Conservation (phyloP, 2,888 invertebrate genomes). For the Kuschelorhynchus macadamiae region DNA sequence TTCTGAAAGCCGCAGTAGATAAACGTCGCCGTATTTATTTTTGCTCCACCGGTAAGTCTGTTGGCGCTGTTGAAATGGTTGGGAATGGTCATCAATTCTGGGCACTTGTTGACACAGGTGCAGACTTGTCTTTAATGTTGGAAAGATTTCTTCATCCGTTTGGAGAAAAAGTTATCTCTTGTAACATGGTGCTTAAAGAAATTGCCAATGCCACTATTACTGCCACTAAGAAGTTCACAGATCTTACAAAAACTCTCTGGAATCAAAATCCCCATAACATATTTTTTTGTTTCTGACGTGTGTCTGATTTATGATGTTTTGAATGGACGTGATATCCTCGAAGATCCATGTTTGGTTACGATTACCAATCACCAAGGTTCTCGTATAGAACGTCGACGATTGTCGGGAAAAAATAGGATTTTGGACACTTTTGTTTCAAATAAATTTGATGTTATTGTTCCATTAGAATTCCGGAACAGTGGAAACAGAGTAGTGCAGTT, state of each 20-base stretch:
- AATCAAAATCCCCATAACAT: conserved; percentile 21
- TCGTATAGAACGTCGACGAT: conserved; percentile 23
- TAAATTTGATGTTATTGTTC: too few relatives aligned
- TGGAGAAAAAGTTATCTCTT: conserved; percentile 13
- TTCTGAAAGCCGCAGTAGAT: conserved; percentile 3
- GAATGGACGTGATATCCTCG: conserved; percentile 39
- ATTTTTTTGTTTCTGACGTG: conserved; percentile 30
- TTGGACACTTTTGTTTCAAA: conserved; percentile 8
- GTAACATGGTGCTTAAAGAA: conserved; percentile 23
- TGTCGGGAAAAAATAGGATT: conserved; percentile 33
- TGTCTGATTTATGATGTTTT: conserved; percentile 41
- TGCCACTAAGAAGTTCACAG: too few relatives aligned
- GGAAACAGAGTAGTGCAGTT: too few relatives aligned
- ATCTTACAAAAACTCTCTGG: background rate
- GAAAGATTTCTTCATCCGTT: conserved; percentile 18
- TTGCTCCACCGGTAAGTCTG: conserved; percentile 6
- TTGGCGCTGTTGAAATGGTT: conserved; percentile 20
- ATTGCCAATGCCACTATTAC: conserved; percentile 7
- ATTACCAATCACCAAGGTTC: conserved; percentile 42
- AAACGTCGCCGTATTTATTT: background rate
- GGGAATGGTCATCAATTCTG: conserved; percentile 19
- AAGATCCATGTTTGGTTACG: conserved; percentile 39
- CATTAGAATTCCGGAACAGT: conserved; percentile 26
- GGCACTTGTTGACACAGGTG: conserved; percentile 22
- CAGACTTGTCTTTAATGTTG: conserved; percentile 18